Evolutionary conservation across 2,113 vertebrate species (phyloP).

Genomic region (Cisticola juncidis): DNA sequence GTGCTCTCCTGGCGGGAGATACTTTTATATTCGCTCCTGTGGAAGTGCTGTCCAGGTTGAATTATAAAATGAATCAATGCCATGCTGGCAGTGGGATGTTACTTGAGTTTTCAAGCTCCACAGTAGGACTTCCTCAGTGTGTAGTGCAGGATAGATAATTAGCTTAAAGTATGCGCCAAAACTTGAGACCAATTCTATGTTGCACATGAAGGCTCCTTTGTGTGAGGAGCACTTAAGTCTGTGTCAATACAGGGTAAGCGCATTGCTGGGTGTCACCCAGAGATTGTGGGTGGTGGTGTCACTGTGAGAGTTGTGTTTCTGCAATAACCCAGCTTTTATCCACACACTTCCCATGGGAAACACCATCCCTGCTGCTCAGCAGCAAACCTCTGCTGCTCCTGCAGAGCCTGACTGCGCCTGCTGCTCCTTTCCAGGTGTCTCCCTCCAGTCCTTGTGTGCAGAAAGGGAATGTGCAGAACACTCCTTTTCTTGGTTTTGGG

Average conservation of each 20-base stretch:
- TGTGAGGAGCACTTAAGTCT: neutral
- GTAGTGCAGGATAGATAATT: neutral
- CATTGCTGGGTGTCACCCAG: neutral
- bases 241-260: neutral
- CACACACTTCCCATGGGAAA: neutral
- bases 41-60: constrained; percentile 30
- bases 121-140: neutral
- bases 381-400: neutral
- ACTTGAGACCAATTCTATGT: neutral
- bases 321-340: neutral
- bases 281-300: neutral
- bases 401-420: neutral
- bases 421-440: neutral
- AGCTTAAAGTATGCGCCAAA: neutral
- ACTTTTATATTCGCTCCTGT: neutral
- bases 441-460: neutral
- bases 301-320: neutral
- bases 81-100: neutral
- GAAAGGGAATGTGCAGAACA: neutral
- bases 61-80: constrained; percentile 12
- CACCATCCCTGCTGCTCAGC: neutral
- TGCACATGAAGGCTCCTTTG: neutral
- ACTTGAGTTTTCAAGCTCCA: neutral
- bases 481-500: neutral
- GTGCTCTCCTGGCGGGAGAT: neutral